These are phyloP conservation scores for Ellobium chinense DNA, from an alignment of 2,888 invertebrate genomes.

Conservation along the genomic window DNA sequence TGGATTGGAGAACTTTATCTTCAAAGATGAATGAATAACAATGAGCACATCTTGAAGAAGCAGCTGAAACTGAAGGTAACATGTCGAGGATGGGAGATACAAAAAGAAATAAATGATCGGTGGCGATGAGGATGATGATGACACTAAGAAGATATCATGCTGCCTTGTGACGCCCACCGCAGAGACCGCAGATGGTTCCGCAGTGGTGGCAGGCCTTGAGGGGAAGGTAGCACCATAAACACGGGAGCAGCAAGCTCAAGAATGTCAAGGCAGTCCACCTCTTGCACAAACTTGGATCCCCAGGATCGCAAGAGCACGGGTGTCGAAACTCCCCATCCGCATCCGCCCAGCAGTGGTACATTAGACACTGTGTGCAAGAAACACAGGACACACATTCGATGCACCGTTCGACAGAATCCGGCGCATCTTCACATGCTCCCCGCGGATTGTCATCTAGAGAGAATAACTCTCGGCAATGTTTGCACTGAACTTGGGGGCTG, in stretches of 20 bases:
- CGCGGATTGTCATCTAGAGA: conserved; percentile 89
- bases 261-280: conserved; percentile 93
- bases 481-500: conserved; percentile 77
- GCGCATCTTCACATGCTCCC: conserved; percentile 87
- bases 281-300: conserved; percentile 80
- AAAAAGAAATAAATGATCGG: neutral
- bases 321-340: conserved; percentile 88
- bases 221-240: conserved; percentile 95
- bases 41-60: neutral
- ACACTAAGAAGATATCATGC: conserved; percentile 49
- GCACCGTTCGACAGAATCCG: conserved; percentile 89
- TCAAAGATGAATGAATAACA: neutral
- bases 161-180: conserved; percentile 88
- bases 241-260: conserved; percentile 92
- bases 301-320: conserved; percentile 88
- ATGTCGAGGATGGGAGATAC: neutral
- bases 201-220: conserved; percentile 91
- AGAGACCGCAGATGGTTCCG: conserved; percentile 88
- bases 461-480: conserved; percentile 83
- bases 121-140: no score
- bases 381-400: conserved; percentile 92
- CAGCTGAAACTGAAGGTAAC: neutral
- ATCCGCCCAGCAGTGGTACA: conserved; percentile 96
- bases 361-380: conserved; percentile 91
- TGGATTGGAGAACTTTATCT: neutral